These are phyloP conservation scores for Xiphophorus birchmanni DNA, from an alignment of 2,797 vertebrate genomes.

Conservation along the genomic window DNA sequence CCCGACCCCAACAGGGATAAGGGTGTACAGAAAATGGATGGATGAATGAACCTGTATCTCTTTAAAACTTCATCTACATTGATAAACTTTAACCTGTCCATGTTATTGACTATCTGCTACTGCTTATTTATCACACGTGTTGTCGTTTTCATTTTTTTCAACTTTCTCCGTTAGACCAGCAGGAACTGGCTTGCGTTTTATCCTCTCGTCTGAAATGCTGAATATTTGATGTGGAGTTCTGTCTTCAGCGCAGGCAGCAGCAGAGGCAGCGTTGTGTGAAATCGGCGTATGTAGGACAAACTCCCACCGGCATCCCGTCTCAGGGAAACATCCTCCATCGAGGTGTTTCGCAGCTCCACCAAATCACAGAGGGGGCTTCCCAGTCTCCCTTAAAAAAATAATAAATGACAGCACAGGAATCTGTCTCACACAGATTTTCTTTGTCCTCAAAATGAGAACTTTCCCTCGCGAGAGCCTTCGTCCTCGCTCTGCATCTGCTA, in stretches of 20 bases:
- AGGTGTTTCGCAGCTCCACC: slow-evolving; percentile 53
- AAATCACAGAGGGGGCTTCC: slow-evolving; percentile 56
- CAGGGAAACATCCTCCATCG: slow-evolving; percentile 48
- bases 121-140: slow-evolving; percentile 48
- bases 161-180: slow-evolving; percentile 49
- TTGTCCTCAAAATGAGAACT: slow-evolving; percentile 46
- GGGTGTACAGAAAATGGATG: too few relatives aligned
- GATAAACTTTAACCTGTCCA: neutral
- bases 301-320: slow-evolving; percentile 57
- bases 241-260: slow-evolving; percentile 60
- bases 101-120: neutral
- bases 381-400: slow-evolving; percentile 1
- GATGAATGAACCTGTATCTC: neutral
- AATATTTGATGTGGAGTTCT: slow-evolving; percentile 79
- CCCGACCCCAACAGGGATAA: too few relatives aligned
- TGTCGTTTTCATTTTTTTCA: slow-evolving; percentile 39
- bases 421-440: slow-evolving; percentile 31
- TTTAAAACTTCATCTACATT: neutral
- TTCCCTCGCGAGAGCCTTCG: slow-evolving; percentile 20
- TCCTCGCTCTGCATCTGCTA: slow-evolving; percentile 50
- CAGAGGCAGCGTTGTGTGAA: slow-evolving; percentile 65
- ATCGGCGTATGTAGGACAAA: slow-evolving; percentile 69
- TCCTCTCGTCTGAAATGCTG: slow-evolving; percentile 59
- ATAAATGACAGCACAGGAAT: slow-evolving; percentile 24
- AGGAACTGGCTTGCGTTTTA: slow-evolving; percentile 42